Base-by-base conservation (phyloP, 2,113 vertebrate genomes). In the Eurystomus gularis region DNA sequence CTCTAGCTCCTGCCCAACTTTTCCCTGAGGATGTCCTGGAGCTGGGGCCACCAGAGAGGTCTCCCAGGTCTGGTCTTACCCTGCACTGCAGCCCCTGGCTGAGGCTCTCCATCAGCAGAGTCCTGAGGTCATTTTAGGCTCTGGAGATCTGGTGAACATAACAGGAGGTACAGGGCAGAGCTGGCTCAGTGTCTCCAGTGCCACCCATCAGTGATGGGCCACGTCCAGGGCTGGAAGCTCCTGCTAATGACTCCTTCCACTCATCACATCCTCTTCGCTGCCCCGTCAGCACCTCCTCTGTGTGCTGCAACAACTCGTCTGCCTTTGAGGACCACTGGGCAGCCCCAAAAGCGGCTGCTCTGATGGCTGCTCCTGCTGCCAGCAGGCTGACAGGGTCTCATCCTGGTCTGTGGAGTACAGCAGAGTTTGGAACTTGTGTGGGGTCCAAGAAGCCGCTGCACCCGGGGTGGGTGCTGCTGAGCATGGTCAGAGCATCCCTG, bases 21-120 rank as follows among this genome's bases (percentile, higher is more conserved):
- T 73, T 72, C 35, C 35, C 54, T 2, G 18, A 48, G 66, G 51
- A 51, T 48, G 46, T 83, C 25, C 46, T 62, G 52, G 10, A 54
- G 51, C 51, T 66, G 60, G 11, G 40, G 51, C 46, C 48, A 25
- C 66, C 10, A 5, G 20, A 44, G n/a, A 35, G 10, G 7, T 77
- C 20, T 61, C 19, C 55, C 5, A 15, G 20, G 17, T 46, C 60
- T 0, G 4, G 11, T 13, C 18, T 66, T 14, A 26, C 54, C 25
- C 17, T 52, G 51, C 15, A 3, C 33, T 0, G 0, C 1, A 4
- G 15, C 66, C n/a, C 26, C 23, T 2, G 8, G 17, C 35, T 64
- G 60, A 5, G 3, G 31, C 51, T n/a, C 2, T 28, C n/a, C 7
- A 3, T 75, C 66, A 42, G 31, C 51, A 23, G 58, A 28, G 42